Base-by-base conservation (phyloP, 2,888 invertebrate species). In the Mactromeris polynyma region DNA sequence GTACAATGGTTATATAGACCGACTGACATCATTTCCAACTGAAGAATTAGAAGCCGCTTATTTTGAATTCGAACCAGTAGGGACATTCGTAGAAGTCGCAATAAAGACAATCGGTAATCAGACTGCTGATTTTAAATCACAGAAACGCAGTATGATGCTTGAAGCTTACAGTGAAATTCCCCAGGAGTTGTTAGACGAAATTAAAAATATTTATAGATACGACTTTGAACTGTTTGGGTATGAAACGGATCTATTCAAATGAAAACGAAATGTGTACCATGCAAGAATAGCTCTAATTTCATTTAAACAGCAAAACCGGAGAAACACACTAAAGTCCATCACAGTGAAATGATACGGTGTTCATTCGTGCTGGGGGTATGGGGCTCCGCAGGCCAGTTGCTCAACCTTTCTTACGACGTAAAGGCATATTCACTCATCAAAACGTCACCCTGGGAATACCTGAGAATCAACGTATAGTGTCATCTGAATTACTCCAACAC, bases 201-300 rank as follows among this genome's bases (percentile, higher is more conserved):
- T 93, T 21, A 83, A 83, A 36, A 54, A 82, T 21, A 79, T 89
- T 2, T 93, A 88, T 77, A 81, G 88, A 36, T 87, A 89, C 42
- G 93, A 93, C 51, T 93, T 93, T 85, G 89, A 91, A 69, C 77
- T 93, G 51, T 93, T 93, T 81, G 88, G 84, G n/a, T 93, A 93
- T 64, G 87, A 89, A 1, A 81, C 19, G 51, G n/a, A 73, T n/a
- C 19, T 77, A 21, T 77, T 83, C 31, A 21, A 9, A n/a, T 81
- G 38, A 81, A n/a, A 7, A n/a, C 11, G 9, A 58, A 58, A 58
- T 26, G 2, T 11, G 46, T 46, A 11, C 42, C 4, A 42, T 42
- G 4, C 42, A 42, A n/a, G n/a, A n/a, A n/a, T n/a, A n/a, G n/a
- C n/a, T n/a, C n/a, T n/a, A n/a, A n/a, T n/a, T n/a, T n/a, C n/a